phyloP scores from a whole-genome alignment of 2,113 vertebrate genomes.

The Eulacestoma nigropectus region DNA sequence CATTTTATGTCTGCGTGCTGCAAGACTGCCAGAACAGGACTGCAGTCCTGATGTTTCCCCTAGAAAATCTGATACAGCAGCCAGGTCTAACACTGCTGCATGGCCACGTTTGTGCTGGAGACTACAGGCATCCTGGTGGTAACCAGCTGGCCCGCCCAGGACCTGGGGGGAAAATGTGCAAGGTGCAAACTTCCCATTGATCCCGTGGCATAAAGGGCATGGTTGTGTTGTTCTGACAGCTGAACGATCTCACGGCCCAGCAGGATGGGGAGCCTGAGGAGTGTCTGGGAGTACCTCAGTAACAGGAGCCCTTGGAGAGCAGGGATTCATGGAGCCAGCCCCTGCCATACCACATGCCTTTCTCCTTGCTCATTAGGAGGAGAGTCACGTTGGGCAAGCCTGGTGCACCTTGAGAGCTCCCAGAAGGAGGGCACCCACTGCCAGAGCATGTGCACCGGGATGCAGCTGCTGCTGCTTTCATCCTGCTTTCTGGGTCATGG shows the following conservation, averaged over 20 bases:
- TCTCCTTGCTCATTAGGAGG: fast-evolving
- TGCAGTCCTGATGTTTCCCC: neutral
- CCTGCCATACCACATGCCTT: neutral
- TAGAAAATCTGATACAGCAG: neutral
- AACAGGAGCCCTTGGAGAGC: neutral
- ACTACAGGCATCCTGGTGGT: neutral
- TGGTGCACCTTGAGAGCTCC: neutral
- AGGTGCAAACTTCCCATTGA: neutral
- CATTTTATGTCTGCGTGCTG: neutral
- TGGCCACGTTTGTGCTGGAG: neutral
- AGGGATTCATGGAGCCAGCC: neutral
- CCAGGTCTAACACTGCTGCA: neutral
- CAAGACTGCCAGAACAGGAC: neutral
- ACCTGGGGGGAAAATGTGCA: neutral
- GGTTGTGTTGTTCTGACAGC: neutral
- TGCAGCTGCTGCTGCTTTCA: neutral
- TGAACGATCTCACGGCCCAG: fast-evolving
- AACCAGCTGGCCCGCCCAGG: neutral
- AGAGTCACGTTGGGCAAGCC: fast-evolving
- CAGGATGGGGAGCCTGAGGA: neutral
- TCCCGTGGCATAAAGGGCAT: neutral
- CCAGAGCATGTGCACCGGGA: fast-evolving
- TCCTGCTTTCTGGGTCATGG: neutral
- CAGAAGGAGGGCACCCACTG: neutral
- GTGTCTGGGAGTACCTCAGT: neutral